phyloP scores from a whole-genome alignment of 2,888 invertebrate species.

The Dicyrtoma fusca region DNA sequence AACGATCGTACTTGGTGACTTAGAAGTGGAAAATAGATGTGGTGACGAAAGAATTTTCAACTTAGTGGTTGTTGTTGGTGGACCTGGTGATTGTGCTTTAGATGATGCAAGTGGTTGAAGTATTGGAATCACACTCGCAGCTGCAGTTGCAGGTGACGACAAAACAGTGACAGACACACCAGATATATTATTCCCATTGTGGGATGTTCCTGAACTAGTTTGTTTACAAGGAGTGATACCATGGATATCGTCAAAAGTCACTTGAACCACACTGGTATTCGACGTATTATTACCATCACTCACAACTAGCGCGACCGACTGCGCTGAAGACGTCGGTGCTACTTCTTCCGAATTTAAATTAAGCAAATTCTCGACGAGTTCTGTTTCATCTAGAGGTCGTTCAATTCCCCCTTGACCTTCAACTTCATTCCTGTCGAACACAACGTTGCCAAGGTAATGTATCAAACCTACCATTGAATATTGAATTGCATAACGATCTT shows the following conservation, averaged over 20 bases:
- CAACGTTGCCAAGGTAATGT: no score
- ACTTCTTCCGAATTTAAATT: not conserved
- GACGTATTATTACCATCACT: conserved; percentile 9
- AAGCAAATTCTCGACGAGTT: not conserved
- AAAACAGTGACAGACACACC: not conserved
- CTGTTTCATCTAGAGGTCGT: no score
- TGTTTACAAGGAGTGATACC: no score
- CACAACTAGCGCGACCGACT: conserved; percentile 15
- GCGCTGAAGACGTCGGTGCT: not conserved
- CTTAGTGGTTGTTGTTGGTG: no score
- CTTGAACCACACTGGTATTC: conserved; percentile 19
- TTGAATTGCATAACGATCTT: no score
- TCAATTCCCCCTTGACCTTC: no score
- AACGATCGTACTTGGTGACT: not conserved
- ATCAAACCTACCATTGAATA: no score
- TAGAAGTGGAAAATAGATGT: not conserved
- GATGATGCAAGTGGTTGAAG: not conserved
- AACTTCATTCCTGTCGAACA: no score
- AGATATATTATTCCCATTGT: not conserved
- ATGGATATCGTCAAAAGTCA: conserved; percentile 14
- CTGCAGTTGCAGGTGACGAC: not conserved
- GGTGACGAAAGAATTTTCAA: no score
- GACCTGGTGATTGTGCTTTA: no score
- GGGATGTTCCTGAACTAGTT: not conserved
- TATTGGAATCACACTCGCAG: not conserved